phyloP scores from a whole-genome alignment of 1,140 invertebrate genomes.

The Oryctes rhinoceros region DNA sequence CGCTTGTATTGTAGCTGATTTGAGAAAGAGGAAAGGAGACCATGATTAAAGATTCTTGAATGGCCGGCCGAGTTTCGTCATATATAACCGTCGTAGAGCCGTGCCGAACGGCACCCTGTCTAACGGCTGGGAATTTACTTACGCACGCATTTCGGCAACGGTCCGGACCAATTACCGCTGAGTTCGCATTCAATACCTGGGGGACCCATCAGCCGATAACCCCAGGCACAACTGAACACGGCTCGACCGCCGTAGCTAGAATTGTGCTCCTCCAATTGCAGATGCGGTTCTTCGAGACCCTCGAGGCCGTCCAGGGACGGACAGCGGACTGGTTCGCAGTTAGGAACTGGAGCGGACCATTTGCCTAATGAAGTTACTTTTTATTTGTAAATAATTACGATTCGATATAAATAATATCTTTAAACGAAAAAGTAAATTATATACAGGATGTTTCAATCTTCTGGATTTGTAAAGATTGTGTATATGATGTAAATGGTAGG shows the following conservation, averaged over 20 bases:
- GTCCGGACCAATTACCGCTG: constrained; percentile 80
- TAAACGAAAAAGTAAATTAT: too few species aligned
- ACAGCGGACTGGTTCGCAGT: constrained; percentile 77
- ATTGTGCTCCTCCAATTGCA: constrained; percentile 70
- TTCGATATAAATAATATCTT: too few species aligned
- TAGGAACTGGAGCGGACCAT: constrained; percentile 78
- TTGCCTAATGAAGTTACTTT: constrained; percentile 65
- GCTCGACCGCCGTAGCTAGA: constrained; percentile 73
- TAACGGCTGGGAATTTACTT: constrained; percentile 53
- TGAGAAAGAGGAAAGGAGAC: background rate
- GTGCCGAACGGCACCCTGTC: constrained; percentile 10
- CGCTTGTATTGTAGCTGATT: constrained; percentile 4
- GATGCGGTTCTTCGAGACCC: constrained; percentile 63
- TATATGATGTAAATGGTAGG: too few species aligned
- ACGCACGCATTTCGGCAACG: constrained; percentile 78
- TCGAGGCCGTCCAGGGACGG: constrained; percentile 68
- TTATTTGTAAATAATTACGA: too few species aligned
- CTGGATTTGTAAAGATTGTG: too few species aligned
- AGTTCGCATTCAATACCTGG: constrained; percentile 79
- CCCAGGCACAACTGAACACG: constrained; percentile 83
- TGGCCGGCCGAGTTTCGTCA: background rate
- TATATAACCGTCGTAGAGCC: constrained; percentile 16
- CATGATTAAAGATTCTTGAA: background rate
- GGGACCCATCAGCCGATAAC: constrained; percentile 76
- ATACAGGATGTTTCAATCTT: too few species aligned